These are phyloP conservation scores for Setipinna tenuifilis DNA, from an alignment of 2,797 vertebrate genomes.

Conservation along the genomic window DNA sequence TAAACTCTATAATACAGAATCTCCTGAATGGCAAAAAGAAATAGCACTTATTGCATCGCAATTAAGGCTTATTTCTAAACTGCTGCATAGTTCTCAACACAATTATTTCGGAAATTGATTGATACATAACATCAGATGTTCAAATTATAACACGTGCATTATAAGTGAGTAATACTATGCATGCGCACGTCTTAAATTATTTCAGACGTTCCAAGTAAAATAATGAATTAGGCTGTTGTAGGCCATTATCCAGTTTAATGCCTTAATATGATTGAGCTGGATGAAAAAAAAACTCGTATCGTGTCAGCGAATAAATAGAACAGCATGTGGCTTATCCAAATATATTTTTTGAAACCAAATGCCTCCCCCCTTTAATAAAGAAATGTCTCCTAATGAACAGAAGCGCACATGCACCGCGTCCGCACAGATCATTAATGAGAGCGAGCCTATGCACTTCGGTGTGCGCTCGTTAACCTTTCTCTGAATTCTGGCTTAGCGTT, in stretches of 20 bases:
- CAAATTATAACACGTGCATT: neutral
- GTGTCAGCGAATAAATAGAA: slow-evolving; percentile 15
- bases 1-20: neutral
- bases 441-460: slow-evolving; percentile 13
- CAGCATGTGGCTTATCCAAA: neutral
- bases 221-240: neutral
- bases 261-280: neutral
- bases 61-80: neutral
- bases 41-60: neutral
- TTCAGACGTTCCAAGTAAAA: neutral
- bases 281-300: neutral
- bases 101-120: neutral
- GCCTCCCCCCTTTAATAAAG: neutral
- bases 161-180: neutral
- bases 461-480: slow-evolving; percentile 26
- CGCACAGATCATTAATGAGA: slow-evolving; percentile 24
- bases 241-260: neutral
- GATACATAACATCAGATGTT: neutral
- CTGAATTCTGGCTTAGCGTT: slow-evolving; percentile 23
- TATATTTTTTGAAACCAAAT: neutral
- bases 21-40: neutral
- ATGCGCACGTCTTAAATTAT: neutral
- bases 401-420: neutral
- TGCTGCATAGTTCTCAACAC: neutral
- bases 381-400: slow-evolving; percentile 1